These are phyloP conservation scores for Glaucidium brasilianum DNA, from an alignment of 2,113 vertebrate species.

Conservation along the genomic window DNA sequence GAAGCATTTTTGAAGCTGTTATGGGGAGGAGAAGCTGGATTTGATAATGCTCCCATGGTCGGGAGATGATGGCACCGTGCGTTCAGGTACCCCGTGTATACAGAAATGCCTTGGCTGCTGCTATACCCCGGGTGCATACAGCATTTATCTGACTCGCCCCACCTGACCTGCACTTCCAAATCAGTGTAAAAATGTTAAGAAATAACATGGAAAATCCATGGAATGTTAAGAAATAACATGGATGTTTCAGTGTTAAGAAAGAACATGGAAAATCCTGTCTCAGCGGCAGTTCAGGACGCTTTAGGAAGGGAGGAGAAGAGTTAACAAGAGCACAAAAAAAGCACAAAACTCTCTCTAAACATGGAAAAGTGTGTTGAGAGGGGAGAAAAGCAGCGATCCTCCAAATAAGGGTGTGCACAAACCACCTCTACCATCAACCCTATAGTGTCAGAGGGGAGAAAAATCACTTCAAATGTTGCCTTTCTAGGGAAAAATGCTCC, in stretches of 20 bases:
- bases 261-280: background rate
- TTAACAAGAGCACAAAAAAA: background rate
- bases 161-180: background rate
- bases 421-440: background rate
- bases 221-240: rapidly evolving
- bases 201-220: background rate
- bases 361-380: background rate
- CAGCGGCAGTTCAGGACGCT: background rate
- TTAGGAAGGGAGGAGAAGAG: background rate
- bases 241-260: background rate
- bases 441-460: background rate
- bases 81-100: rapidly evolving
- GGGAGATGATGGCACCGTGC: background rate
- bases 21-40: background rate
- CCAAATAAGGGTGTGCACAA: background rate
- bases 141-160: background rate
- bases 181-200: background rate
- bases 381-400: background rate
- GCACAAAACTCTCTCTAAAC: background rate
- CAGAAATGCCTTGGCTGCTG: background rate
- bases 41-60: rapidly evolving
- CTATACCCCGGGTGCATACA: rapidly evolving
- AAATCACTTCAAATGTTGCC: background rate
- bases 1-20: background rate
- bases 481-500: background rate